phyloP scores from a whole-genome alignment of 1,140 invertebrate species.

The Chelonus insularis region DNA sequence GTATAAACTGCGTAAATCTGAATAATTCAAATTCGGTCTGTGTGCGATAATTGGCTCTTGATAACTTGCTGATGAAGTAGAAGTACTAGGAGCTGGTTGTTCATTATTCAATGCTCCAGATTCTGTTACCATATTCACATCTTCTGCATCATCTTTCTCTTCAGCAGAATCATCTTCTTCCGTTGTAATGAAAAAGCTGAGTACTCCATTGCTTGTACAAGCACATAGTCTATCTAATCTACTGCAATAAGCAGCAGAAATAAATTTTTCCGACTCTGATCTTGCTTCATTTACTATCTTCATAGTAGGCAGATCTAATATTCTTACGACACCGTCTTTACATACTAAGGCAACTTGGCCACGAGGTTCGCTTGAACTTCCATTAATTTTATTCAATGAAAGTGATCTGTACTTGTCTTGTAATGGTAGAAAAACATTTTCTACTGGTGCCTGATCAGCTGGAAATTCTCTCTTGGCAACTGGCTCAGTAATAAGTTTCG shows the following conservation, averaged over 20 bases:
- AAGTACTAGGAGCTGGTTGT: conserved; percentile 49
- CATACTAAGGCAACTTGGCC: conserved; percentile 66
- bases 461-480: conserved; percentile 66
- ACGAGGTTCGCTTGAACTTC: conserved; percentile 31
- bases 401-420: conserved; percentile 48
- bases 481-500: conserved; percentile 66
- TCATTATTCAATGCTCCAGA: conserved; percentile 33
- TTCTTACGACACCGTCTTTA: conserved; percentile 69
- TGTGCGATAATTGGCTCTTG: conserved; percentile 62
- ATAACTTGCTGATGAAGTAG: conserved; percentile 43
- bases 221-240: conserved; percentile 83
- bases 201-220: conserved; percentile 74
- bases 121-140: conserved; percentile 57
- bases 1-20: conserved; percentile 64
- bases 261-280: conserved; percentile 70
- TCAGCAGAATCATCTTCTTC: conserved; percentile 70
- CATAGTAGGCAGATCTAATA: conserved; percentile 69
- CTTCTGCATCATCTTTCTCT: conserved; percentile 70
- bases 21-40: conserved; percentile 59
- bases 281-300: conserved; percentile 67
- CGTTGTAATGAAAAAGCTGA: conserved; percentile 80
- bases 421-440: conserved; percentile 69
- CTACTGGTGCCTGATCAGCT: conserved; percentile 67
- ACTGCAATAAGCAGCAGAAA: conserved; percentile 76
- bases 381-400: conserved; percentile 13